These are phyloP conservation scores for Meganola albula DNA, from an alignment of 2,888 invertebrate species.

Conservation along the genomic window DNA sequence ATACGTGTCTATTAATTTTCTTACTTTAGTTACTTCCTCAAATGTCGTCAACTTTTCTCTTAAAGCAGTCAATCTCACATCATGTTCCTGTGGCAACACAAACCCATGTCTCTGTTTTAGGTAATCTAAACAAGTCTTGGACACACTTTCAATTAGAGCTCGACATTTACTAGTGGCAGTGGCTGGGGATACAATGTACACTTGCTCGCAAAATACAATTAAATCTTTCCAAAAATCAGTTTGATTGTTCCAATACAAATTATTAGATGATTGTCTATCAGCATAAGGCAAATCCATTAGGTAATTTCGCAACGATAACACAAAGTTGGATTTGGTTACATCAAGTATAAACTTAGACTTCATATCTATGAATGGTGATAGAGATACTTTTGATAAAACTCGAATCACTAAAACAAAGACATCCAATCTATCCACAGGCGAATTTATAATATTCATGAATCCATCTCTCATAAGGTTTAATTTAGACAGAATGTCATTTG, in stretches of 20 bases:
- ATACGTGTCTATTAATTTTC: too few species aligned
- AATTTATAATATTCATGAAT: slow-evolving; percentile 46
- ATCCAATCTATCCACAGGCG: slow-evolving; percentile 44
- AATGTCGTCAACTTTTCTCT: slow-evolving; percentile 34
- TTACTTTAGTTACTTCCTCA: slow-evolving; percentile 40
- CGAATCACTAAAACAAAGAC: slow-evolving; percentile 51
- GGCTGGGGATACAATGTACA: slow-evolving; percentile 52
- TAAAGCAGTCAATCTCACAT: slow-evolving; percentile 34
- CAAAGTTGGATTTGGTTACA: slow-evolving; percentile 51
- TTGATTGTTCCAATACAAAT: slow-evolving; percentile 51
- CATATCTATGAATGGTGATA: slow-evolving; percentile 47
- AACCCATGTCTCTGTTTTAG: slow-evolving; percentile 41
- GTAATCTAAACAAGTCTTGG: slow-evolving; percentile 42
- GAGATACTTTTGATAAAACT: slow-evolving; percentile 53
- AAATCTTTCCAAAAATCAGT: slow-evolving; percentile 56
- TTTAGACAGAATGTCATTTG: slow-evolving; percentile 45
- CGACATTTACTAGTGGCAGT: slow-evolving; percentile 49
- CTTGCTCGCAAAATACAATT: slow-evolving; percentile 44
- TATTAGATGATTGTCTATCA: slow-evolving; percentile 21
- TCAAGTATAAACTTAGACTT: slow-evolving; percentile 49
- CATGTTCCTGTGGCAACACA: slow-evolving; percentile 33
- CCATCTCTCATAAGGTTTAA: slow-evolving; percentile 42
- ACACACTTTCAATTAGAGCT: slow-evolving; percentile 44
- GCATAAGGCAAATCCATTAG: slow-evolving; percentile 51
- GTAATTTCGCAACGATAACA: slow-evolving; percentile 42